phyloP scores from a whole-genome alignment of 2,113 vertebrate genomes.

The Aptenodytes forsteri region DNA sequence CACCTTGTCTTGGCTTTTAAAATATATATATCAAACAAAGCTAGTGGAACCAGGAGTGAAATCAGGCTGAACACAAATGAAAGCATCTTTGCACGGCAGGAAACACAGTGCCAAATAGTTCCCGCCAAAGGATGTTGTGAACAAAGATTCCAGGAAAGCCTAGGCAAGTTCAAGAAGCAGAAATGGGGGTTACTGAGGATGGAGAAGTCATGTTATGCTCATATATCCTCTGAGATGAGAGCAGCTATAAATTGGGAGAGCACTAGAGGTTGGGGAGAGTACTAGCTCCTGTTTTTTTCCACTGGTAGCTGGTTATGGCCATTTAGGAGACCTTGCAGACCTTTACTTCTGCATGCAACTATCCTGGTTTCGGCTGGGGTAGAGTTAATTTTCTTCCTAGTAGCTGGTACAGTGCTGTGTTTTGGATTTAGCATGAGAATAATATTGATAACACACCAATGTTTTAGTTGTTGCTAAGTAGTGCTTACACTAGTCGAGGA shows the following conservation, averaged over 20 bases:
- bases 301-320: background rate
- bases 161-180: background rate
- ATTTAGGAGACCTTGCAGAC: background rate
- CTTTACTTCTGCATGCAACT: background rate
- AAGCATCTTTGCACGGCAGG: background rate
- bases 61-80: background rate
- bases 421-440: no score
- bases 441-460: no score
- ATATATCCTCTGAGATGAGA: background rate
- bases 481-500: no score
- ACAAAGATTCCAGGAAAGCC: background rate
- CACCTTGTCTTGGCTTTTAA: background rate
- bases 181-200: background rate
- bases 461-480: no score
- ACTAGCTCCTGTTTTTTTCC: fast-evolving
- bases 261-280: fast-evolving
- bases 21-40: background rate
- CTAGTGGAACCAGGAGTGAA: background rate
- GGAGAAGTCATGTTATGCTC: background rate
- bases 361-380: no score
- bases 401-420: no score
- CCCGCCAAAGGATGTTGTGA: background rate
- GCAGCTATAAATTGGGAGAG: background rate
- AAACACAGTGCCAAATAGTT: background rate
- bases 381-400: no score